Conservation (phyloP, 2,888 invertebrate genomes). For the Drosophila pseudotalamancana region DNA sequence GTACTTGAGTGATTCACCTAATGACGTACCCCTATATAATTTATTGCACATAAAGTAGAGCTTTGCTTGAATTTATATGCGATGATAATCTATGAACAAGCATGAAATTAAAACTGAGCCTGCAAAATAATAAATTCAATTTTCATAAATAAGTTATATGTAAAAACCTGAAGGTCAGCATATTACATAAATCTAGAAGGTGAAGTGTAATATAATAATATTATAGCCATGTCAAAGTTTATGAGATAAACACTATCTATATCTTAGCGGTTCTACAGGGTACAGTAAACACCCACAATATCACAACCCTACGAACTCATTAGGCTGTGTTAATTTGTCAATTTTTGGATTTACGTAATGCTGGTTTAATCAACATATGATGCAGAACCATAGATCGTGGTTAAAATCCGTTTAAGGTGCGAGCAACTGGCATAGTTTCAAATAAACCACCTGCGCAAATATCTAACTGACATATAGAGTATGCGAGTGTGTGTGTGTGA, state of each 20-base stretch:
- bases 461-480: constrained; percentile 40
- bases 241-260: constrained; percentile 9
- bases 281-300: constrained; percentile 32
- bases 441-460: constrained; percentile 78
- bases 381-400: constrained; percentile 47
- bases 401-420: constrained; percentile 71
- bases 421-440: constrained; percentile 78
- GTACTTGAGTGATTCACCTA: neutral
- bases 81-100: too few species aligned
- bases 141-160: neutral
- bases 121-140: too few species aligned
- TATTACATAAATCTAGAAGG: constrained; percentile 2
- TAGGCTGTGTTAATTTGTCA: constrained; percentile 64
- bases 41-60: neutral
- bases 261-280: constrained; percentile 23
- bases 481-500: constrained; percentile 4
- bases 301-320: constrained; percentile 38
- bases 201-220: too few species aligned
- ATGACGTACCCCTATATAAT: neutral
- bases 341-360: constrained; percentile 28
- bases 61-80: too few species aligned
- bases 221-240: constrained; percentile 11
- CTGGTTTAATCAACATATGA: constrained; percentile 19
- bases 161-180: constrained; percentile 11
- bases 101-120: too few species aligned